phyloP scores from a whole-genome alignment of 2,888 invertebrate species.

The Spodoptera picta region DNA sequence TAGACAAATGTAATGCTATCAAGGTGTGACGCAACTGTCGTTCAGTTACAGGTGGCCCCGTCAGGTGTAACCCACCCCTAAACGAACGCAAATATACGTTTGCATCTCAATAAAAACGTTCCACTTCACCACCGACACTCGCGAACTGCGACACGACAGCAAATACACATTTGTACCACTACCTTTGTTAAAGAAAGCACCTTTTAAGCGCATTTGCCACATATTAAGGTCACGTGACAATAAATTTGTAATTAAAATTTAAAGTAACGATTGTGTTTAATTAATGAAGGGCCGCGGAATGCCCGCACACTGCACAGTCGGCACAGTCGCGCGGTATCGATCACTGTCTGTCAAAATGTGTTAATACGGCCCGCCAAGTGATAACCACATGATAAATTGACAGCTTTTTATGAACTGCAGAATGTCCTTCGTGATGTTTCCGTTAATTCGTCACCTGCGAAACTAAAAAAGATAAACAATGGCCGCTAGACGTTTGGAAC shows the following conservation, averaged over 20 bases:
- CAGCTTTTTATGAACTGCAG: constrained; percentile 30
- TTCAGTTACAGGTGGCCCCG: constrained; percentile 73
- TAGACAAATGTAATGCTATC: constrained; percentile 60
- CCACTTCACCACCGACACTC: constrained; percentile 1
- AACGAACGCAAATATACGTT: constrained; percentile 50
- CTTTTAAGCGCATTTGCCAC: constrained; percentile 68
- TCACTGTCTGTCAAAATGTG: constrained; percentile 53
- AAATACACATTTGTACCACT: constrained; percentile 47
- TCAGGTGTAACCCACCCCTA: constrained; percentile 78
- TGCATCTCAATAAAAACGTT: constrained; percentile 23
- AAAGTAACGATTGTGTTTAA: constrained; percentile 52
- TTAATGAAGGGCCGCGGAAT: constrained; percentile 17
- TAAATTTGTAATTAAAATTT: constrained; percentile 69
- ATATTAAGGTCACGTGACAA: constrained; percentile 66
- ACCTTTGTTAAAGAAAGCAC: constrained; percentile 70
- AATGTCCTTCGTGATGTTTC: constrained; percentile 42
- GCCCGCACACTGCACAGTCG: constrained; percentile 3
- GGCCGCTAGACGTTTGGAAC: constrained; percentile 31
- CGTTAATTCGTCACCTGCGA: constrained; percentile 55
- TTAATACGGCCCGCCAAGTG: constrained; percentile 36
- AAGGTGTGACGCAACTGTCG: constrained; percentile 82
- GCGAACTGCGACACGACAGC: constrained; percentile 18
- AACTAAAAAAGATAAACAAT: constrained; percentile 50
- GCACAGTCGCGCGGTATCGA: constrained; percentile 31
- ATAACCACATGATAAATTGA: constrained; percentile 46